phyloP scores from a whole-genome alignment of 1,140 invertebrate genomes.

The Phortica variegata region DNA sequence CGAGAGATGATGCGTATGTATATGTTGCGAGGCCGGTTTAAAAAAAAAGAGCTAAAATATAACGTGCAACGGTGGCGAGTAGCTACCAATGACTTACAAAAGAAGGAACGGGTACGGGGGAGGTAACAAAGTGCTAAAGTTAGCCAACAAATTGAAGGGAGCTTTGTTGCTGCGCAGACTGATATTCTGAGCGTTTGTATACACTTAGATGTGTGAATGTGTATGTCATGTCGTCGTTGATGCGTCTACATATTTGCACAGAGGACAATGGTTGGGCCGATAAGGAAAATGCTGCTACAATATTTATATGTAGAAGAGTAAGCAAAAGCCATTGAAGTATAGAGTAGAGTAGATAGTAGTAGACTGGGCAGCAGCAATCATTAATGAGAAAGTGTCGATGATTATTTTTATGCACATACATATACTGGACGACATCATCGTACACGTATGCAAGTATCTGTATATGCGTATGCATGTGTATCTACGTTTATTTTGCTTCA shows the following conservation, averaged over 20 bases:
- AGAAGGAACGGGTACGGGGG: no score
- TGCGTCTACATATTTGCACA: slow-evolving; percentile 20
- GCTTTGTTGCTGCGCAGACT: slow-evolving; percentile 48
- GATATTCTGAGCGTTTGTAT: slow-evolving; percentile 19
- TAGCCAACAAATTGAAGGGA: not conserved
- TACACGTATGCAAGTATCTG: slow-evolving; percentile 9
- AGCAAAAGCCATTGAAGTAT: no score
- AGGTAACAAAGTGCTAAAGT: no score
- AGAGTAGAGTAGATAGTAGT: no score
- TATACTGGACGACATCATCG: slow-evolving; percentile 33
- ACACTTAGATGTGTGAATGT: not conserved
- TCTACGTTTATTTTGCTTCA: slow-evolving; percentile 17
- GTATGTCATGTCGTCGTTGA: not conserved
- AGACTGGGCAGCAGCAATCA: slow-evolving; percentile 22
- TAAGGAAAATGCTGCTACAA: no score
- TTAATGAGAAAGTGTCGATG: slow-evolving; percentile 44
- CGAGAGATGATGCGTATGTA: no score
- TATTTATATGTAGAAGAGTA: no score
- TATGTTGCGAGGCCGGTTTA: slow-evolving; percentile 18
- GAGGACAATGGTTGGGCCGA: no score
- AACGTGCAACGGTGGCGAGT: slow-evolving; percentile 17
- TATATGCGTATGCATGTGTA: slow-evolving; percentile 24
- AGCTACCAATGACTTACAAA: no score
- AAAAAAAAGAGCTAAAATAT: slow-evolving; percentile 28
- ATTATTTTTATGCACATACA: slow-evolving; percentile 50